Percentiles rank a stretch among this genome's conserved stretches.
phyloP scores from a whole-genome alignment of 2,888 invertebrate species.

The Diarsia brunnea region DNA sequence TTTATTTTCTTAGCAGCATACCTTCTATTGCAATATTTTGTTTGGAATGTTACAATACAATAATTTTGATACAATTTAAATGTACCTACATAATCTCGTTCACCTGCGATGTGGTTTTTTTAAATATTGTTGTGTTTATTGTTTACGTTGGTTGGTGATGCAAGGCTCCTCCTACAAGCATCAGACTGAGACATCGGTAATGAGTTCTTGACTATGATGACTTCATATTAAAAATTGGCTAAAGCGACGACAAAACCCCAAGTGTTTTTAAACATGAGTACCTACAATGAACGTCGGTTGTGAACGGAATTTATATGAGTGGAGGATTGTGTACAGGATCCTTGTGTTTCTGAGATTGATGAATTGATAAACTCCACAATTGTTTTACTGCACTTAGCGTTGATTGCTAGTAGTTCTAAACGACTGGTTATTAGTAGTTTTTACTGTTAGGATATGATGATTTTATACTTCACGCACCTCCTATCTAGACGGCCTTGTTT shows the following conservation, averaged over 20 bases:
- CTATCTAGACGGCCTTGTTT: conserved; percentile 14
- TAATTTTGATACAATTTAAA: not conserved
- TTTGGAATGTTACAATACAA: conserved; percentile 22
- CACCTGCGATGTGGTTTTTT: conserved; percentile 23
- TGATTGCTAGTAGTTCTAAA: conserved; percentile 9
- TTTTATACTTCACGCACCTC: not conserved
- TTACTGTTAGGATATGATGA: not conserved
- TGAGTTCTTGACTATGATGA: not conserved
- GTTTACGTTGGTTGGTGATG: conserved; percentile 3
- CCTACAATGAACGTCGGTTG: conserved; percentile 13
- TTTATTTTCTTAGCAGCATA: conserved; percentile 54
- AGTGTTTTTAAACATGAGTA: conserved; percentile 7
- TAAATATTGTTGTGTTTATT: conserved; percentile 15
- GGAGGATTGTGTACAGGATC: conserved; percentile 22
- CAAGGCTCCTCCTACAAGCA: not conserved
- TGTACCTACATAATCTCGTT: conserved; percentile 12
- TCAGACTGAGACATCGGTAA: not conserved
- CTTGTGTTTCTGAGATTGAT: conserved; percentile 25
- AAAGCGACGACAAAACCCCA: conserved; percentile 13
- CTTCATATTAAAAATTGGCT: conserved; percentile 6
- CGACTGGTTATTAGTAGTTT: not conserved
- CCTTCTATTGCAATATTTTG: conserved; percentile 34
- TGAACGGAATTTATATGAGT: conserved; percentile 8
- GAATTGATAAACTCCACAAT: conserved; percentile 17
- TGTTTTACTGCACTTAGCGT: not conserved